Base-by-base conservation (phyloP, 2,797 vertebrate species). In the Neosilurus hyrtlii region DNA sequence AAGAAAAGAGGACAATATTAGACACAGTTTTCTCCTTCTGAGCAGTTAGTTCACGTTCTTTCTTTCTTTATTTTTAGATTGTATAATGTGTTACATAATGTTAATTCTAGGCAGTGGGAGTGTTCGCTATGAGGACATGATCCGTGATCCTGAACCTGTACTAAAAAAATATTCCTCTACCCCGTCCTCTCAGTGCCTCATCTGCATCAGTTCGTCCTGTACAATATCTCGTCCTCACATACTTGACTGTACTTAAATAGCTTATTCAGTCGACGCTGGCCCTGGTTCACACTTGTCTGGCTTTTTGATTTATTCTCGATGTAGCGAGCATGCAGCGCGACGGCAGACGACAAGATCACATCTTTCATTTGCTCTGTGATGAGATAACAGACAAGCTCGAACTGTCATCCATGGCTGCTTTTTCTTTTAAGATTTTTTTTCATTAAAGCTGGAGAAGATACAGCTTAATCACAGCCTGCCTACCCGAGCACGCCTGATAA, bases 261-360 rank as follows among this genome's bases (percentile, higher is more conserved):
- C n/a, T 61, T 30, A 26, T 35, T 78, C 77, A 81, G 75, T 35
- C 56, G 72, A 56, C 72, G 57, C 65, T 66, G 59, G 15, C 65
- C 14, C 71, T 70, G 83, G 80, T 87, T 79, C 84, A 83, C 54
- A 71, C 80, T 56, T 73, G 72, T 56, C 70, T 78, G 67, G 30
- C 67, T 78, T 85, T 80, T 74, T 81, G 78, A 84, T 84, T 85
- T 81, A 81, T 87, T 87, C 83, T 70, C 63, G 49, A 85, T 62
- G 66, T 78, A 63, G n/a, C 20, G 62, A 79, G 62, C 66, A 81
- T 83, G 82, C 81, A 73, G 83, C 73, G 72, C 66, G 75, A 81
- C 67, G 73, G 24, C 83, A 52, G 51, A 77, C 72, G n/a, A 73
- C 62, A 76, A 63, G 77, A 81, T 57, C 66, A 76, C 72, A 83